Conservation (phyloP, 64 coral and sea anemone genomes). For the Acropora tenuis region DNA sequence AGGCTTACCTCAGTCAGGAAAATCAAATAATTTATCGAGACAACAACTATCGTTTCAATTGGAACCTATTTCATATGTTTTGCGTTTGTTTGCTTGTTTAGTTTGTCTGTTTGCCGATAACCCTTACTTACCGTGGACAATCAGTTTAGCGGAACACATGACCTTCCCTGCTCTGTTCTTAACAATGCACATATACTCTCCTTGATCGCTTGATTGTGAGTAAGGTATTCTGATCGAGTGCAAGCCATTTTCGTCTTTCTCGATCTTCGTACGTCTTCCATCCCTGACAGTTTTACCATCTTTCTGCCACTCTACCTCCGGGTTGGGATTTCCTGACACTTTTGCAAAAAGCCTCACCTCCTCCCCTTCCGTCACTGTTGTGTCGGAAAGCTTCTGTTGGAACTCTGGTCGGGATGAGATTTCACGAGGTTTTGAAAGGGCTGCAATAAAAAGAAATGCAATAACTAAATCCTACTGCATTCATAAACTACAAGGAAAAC, state of each 20-base stretch:
- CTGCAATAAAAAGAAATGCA: neutral
- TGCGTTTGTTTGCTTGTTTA: no score
- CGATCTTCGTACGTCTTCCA: conserved; percentile 60
- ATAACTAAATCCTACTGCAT: no score
- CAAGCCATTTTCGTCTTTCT: conserved; percentile 41
- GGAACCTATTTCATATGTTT: no score
- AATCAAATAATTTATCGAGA: no score
- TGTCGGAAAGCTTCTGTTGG: conserved; percentile 60
- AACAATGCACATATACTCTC: conserved; percentile 55
- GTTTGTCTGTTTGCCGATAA: no score
- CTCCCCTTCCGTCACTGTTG: conserved; percentile 63
- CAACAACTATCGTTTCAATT: no score
- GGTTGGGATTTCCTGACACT: conserved; percentile 74
- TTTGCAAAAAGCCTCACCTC: conserved; percentile 60
- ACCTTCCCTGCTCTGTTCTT: conserved; percentile 57
- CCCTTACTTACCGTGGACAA: conserved; percentile 13
- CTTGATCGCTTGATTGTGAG: conserved; percentile 37
- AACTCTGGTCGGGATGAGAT: conserved; percentile 62
- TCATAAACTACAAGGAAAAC: no score
- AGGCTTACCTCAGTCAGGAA: no score
- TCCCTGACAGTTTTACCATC: conserved; percentile 72
- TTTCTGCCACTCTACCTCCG: conserved; percentile 82
- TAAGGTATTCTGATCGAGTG: conserved; percentile 21
- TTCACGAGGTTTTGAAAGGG: conserved; percentile 28
- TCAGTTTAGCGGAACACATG: conserved; percentile 40